Evolutionary conservation across 2,113 vertebrate species (phyloP).

Genomic region (Cryptotis parvus): DNA sequence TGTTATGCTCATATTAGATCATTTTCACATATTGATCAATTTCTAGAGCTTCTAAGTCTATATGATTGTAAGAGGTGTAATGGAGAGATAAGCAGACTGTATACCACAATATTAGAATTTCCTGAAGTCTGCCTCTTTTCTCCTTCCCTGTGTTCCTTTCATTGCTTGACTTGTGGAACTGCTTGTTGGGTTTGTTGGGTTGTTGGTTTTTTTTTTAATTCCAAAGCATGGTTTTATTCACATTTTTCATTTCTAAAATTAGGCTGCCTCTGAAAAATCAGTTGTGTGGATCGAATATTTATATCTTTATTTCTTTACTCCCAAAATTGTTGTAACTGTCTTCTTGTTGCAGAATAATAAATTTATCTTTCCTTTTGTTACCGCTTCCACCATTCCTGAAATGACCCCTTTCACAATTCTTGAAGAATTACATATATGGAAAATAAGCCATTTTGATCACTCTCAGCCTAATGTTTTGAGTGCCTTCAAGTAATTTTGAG

Average conservation of each 20-base stretch:
- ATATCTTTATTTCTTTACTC: not conserved
- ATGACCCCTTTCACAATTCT: not conserved
- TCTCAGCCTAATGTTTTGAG: not conserved
- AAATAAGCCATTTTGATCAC: not conserved
- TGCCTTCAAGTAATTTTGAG: not conserved
- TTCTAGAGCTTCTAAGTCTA: not conserved
- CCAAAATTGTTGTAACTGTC: slow-evolving; percentile 4
- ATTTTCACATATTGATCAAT: not conserved
- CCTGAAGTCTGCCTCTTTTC: not conserved
- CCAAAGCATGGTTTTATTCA: not conserved
- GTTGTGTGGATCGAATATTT: not conserved
- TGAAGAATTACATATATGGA: not conserved
- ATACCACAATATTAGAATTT: not conserved
- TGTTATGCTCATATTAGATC: not conserved
- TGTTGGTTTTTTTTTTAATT: not conserved
- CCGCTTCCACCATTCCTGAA: not conserved
- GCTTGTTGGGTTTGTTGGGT: too few species aligned
- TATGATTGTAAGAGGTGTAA: not conserved
- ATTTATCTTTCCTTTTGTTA: not conserved
- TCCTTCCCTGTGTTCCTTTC: not conserved
- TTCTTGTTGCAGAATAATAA: not conserved
- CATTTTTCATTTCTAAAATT: slow-evolving; percentile 12
- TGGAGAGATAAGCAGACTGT: not conserved
- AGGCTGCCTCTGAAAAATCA: not conserved
- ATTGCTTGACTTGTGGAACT: not conserved